A percentile compares a stretch with the other conserved stretches of the same genome.
These are phyloP conservation scores for Balearica regulorum DNA, from an alignment of 2,797 vertebrate species.

Conservation along the genomic window DNA sequence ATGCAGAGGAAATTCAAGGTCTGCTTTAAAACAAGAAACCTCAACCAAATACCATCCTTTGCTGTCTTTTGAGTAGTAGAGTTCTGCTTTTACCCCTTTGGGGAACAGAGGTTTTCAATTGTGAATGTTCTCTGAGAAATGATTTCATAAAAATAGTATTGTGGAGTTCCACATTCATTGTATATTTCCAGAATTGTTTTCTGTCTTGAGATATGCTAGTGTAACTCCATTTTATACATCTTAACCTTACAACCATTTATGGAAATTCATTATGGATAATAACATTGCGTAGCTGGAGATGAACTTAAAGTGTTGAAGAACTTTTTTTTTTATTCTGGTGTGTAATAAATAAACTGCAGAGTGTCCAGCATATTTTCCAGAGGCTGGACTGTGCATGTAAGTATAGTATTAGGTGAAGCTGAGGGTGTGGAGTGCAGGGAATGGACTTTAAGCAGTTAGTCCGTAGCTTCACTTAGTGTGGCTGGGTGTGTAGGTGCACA, in stretches of 20 bases:
- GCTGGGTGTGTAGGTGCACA: conserved; percentile 22
- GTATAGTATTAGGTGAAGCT: background rate
- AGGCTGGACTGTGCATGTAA: background rate
- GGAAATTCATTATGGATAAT: background rate
- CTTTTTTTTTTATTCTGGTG: background rate
- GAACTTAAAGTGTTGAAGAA: background rate
- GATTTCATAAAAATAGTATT: background rate
- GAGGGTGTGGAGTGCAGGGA: conserved; percentile 21
- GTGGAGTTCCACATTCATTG: background rate
- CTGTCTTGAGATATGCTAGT: background rate
- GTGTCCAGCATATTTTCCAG: background rate
- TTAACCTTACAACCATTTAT: background rate
- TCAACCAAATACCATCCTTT: background rate
- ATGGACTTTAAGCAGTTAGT: conserved; percentile 18
- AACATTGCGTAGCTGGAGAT: background rate
- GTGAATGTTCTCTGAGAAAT: background rate
- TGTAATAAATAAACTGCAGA: background rate
- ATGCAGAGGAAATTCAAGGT: background rate
- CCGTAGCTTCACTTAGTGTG: background rate
- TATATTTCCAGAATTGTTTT: background rate
- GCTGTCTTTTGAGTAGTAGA: background rate
- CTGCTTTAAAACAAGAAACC: background rate
- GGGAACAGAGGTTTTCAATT: background rate
- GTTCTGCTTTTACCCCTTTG: background rate
- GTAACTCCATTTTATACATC: background rate